A percentile compares a stretch with the other conserved stretches of the same genome.
Evolutionary conservation across 2,797 vertebrate species (phyloP).

Genomic region (Oreochromis mossambicus): DNA sequence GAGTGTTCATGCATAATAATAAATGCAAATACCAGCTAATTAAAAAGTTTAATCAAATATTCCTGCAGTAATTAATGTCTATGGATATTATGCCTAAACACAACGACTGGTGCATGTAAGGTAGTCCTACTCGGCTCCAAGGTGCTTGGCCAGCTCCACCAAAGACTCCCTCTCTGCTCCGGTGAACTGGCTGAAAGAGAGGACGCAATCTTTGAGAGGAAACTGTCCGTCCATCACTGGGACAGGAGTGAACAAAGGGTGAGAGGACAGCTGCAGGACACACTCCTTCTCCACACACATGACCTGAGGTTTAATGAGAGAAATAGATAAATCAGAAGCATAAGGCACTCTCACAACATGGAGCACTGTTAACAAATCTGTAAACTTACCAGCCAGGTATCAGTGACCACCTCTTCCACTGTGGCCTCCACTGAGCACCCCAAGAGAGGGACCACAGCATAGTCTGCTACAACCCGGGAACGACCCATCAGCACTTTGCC

Average conservation of each 20-base stretch:
- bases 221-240: slow-evolving; percentile 78
- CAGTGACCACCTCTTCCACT: slow-evolving; percentile 93
- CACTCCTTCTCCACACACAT: slow-evolving; percentile 87
- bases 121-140: slow-evolving; percentile 86
- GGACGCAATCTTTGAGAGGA: slow-evolving; percentile 85
- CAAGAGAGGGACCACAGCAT: slow-evolving; percentile 89
- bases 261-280: slow-evolving; percentile 80
- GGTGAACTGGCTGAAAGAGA: slow-evolving; percentile 94
- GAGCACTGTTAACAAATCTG: not conserved
- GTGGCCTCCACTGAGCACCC: slow-evolving; percentile 87
- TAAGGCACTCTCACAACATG: not conserved
- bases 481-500: slow-evolving; percentile 79
- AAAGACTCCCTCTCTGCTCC: slow-evolving; percentile 92
- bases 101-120: not conserved
- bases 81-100: not conserved
- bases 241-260: slow-evolving; percentile 89
- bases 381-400: slow-evolving; percentile 93
- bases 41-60: not conserved
- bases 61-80: not conserved
- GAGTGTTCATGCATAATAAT: not conserved
- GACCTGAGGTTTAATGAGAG: slow-evolving; percentile 67
- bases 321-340: not conserved
- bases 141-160: slow-evolving; percentile 83
- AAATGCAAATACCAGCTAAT: not conserved
- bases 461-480: slow-evolving; percentile 85